These are phyloP conservation scores for Melieria crassipennis DNA, from an alignment of 2,888 invertebrate species.

Conservation along the genomic window DNA sequence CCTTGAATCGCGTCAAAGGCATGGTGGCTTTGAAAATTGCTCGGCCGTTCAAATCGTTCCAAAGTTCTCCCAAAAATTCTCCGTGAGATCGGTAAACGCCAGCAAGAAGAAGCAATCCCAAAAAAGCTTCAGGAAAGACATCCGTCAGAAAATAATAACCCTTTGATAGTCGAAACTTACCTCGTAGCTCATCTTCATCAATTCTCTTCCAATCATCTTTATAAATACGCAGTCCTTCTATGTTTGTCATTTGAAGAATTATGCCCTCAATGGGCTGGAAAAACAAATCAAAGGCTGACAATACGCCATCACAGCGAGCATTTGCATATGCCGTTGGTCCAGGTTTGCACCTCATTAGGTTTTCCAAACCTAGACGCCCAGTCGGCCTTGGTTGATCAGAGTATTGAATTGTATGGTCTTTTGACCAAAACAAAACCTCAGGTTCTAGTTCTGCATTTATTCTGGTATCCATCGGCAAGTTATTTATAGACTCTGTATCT, in stretches of 20 bases:
- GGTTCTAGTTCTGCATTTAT: too few relatives aligned
- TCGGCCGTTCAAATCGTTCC: not conserved
- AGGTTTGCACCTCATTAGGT: not conserved
- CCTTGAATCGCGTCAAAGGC: not conserved
- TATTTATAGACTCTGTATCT: not conserved
- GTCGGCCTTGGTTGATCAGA: too few relatives aligned
- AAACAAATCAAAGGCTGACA: too few relatives aligned
- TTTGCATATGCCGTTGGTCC: not conserved
- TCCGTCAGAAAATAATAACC: too few relatives aligned
- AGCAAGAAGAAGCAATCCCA: not conserved
- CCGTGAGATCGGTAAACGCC: not conserved
- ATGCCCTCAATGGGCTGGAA: not conserved
- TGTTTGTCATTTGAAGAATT: constrained; percentile 2
- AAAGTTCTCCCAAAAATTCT: not conserved
- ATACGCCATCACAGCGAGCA: constrained; percentile 1
- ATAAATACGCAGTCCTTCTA: not conserved
- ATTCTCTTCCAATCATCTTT: too few relatives aligned
- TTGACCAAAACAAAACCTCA: too few relatives aligned
- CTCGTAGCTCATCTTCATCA: too few relatives aligned
- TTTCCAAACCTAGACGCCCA: not conserved
- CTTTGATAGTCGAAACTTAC: too few relatives aligned
- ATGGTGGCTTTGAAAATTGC: not conserved
- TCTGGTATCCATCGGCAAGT: too few relatives aligned
- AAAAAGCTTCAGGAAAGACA: not conserved
- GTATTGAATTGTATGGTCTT: too few relatives aligned